Base-by-base conservation (phyloP, 1,140 invertebrate genomes). In the Zophobas morio region DNA sequence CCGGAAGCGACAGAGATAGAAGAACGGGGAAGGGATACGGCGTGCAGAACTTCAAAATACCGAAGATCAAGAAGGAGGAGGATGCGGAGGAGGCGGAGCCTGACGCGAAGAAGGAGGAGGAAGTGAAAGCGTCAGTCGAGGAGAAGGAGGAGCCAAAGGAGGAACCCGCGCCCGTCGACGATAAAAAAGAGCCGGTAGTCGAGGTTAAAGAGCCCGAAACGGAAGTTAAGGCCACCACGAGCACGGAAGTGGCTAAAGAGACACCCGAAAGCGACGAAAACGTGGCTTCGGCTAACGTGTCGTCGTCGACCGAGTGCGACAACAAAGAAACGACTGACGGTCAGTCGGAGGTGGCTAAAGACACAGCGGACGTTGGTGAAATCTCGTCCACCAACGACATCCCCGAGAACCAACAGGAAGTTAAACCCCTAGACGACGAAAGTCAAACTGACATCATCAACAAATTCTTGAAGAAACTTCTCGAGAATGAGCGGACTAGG, bases 21-120 rank as follows among this genome's bases (percentile, higher is more conserved):
- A 87, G 85, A 73, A 86, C 86, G 4, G 86, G 86, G 4, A 86
- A 87, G 72, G 89, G 88, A 1, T 90, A 89, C 83, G 89, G 89
- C 3, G 85, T 91, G 0, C 91, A 92, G 81, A 90, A 90, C 66
- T 92, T 91, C 75, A 90, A 89, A 84, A 92, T 92, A 77, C 91
- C 91, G 0, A 92, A 92, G 85, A 89, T 90, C 42, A 90, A 89
- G n/a, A 78, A 77, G 49, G 75, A 78, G 36, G 75, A 63, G 6
- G 74, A 79, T 37, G 74, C 49, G 4, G 49, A 46, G 42, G 42
- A 51, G n/a, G 49, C 49, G 3, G 49, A 70, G 66, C n/a, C 33
- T 42, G 36, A 34, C 39, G 33, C 40, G 53, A 53, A 35, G 20
- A 57, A 66, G 56, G 70, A 79, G 8, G 46, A n/a, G 42, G 51